Conservation (phyloP, 2,113 vertebrate genomes). For the Typhlomys cinereus region DNA sequence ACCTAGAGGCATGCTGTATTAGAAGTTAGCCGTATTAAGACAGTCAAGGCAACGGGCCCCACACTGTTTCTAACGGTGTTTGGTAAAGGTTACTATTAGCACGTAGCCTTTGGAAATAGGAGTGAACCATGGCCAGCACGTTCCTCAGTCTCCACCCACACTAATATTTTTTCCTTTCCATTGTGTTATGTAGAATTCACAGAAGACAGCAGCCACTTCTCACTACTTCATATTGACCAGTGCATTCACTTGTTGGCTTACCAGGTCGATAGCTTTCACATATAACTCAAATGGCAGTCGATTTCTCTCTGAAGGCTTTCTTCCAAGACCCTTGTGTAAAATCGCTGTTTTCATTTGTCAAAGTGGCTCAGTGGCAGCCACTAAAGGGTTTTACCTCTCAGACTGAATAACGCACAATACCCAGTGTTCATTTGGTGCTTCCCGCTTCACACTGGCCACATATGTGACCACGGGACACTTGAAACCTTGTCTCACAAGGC, state of each 20-base stretch:
- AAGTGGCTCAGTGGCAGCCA: neutral
- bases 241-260: neutral
- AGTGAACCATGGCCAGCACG: neutral
- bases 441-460: neutral
- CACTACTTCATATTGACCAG: neutral
- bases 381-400: neutral
- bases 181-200: neutral
- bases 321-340: neutral
- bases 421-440: neutral
- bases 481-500: neutral
- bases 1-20: neutral
- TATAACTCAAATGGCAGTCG: neutral
- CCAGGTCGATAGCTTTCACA: neutral
- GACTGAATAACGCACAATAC: neutral
- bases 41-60: neutral
- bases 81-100: neutral
- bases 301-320: conserved; percentile 2
- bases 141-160: neutral
- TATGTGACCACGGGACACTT: neutral
- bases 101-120: neutral
- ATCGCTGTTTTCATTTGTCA: neutral
- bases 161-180: neutral
- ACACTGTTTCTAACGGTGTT: neutral
- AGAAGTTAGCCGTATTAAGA: neutral
- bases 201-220: neutral